Evolutionary conservation across 1,140 invertebrate species (phyloP).

Genomic region (Bicyclus anynana): DNA sequence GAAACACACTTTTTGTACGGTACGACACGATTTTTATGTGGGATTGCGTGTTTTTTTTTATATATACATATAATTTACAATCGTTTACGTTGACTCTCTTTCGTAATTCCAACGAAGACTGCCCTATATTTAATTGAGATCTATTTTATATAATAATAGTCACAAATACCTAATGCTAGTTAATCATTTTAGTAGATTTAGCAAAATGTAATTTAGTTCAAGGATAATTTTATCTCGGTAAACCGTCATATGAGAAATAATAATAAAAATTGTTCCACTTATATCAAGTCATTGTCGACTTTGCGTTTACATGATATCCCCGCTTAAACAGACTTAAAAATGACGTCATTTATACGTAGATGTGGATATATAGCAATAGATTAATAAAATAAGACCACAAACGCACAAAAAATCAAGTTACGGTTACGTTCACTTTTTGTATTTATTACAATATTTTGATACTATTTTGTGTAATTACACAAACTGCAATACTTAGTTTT

Average conservation of each 20-base stretch:
- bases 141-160: slow-evolving; percentile 76
- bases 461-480: not conserved
- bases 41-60: slow-evolving; percentile 52
- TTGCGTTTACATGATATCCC: not conserved
- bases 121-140: slow-evolving; percentile 75
- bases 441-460: not conserved
- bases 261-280: not conserved
- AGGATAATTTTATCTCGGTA: slow-evolving; percentile 6
- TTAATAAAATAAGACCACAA: not conserved
- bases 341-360: no score
- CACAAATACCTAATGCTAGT: slow-evolving; percentile 70
- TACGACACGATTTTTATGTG: slow-evolving; percentile 42
- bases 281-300: not conserved
- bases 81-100: slow-evolving; percentile 66
- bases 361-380: not conserved
- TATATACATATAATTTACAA: slow-evolving; percentile 63
- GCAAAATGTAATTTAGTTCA: slow-evolving; percentile 26
- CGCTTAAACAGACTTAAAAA: no score
- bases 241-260: not conserved
- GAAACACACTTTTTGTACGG: slow-evolving; percentile 56
- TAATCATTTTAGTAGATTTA: slow-evolving; percentile 62
- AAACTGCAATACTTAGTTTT: not conserved
- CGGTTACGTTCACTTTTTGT: not conserved
- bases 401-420: not conserved
- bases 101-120: slow-evolving; percentile 75